These are phyloP conservation scores for Leptosomus discolor DNA, from an alignment of 2,113 vertebrate genomes.

Conservation along the genomic window DNA sequence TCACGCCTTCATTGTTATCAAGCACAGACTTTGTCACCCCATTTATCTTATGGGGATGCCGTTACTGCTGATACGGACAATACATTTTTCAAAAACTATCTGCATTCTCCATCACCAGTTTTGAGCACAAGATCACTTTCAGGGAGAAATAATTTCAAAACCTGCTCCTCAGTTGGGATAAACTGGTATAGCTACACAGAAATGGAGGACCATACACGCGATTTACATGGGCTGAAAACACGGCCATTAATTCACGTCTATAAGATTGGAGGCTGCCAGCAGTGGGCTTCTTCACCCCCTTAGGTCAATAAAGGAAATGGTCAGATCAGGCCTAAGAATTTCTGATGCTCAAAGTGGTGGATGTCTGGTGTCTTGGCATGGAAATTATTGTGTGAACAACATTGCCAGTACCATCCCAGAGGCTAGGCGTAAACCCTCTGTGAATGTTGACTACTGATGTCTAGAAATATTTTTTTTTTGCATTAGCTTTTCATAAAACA, in stretches of 20 bases:
- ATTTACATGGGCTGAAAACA: not conserved
- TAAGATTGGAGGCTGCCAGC: not conserved
- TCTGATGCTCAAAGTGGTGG: not conserved
- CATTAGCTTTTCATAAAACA: not conserved
- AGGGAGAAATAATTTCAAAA: not conserved
- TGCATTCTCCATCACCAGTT: not conserved
- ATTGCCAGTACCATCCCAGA: not conserved
- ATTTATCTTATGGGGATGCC: not conserved
- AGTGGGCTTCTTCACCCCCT: not conserved
- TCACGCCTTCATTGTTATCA: not conserved
- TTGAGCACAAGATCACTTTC: not conserved
- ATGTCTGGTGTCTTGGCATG: not conserved
- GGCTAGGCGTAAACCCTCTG: not conserved
- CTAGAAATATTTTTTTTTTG: not conserved
- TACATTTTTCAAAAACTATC: not conserved
- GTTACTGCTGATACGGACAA: not conserved
- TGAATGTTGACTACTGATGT: not conserved
- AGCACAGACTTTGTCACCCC: not conserved
- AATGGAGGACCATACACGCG: not conserved
- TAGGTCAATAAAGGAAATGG: not conserved
- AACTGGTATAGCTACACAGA: not conserved
- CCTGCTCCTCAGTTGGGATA: not conserved
- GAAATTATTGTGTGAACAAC: not conserved
- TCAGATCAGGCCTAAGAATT: not conserved
- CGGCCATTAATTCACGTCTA: not conserved